These are phyloP conservation scores for Drosophila pallidifrons DNA, from an alignment of 1,140 invertebrate species.

Conservation along the genomic window DNA sequence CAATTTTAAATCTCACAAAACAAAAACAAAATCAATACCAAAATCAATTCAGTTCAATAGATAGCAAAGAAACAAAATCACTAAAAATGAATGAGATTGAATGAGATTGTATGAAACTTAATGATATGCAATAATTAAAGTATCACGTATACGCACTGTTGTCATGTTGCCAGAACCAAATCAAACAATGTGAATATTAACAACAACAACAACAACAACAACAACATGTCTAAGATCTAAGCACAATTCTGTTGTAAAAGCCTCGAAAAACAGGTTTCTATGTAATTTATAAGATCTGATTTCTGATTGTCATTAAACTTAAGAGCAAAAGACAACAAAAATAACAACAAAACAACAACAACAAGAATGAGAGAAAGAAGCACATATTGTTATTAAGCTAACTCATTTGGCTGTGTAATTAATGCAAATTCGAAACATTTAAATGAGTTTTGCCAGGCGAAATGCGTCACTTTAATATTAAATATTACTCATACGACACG, in stretches of 20 bases:
- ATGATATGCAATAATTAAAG: constrained; percentile 71
- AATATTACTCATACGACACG: constrained; percentile 46
- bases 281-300: constrained; percentile 32
- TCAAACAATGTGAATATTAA: constrained; percentile 23
- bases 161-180: constrained; percentile 33
- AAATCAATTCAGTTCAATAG: constrained; percentile 7
- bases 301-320: constrained; percentile 41
- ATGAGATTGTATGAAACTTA: constrained; percentile 61
- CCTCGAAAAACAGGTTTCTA: constrained; percentile 55
- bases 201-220: constrained; percentile 33
- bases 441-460: constrained; percentile 22
- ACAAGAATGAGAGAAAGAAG: constrained; percentile 9
- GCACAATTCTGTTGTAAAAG: constrained; percentile 56
- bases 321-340: constrained; percentile 56
- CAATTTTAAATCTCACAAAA: constrained; percentile 65
- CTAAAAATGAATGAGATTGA: constrained; percentile 51
- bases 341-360: constrained; percentile 41
- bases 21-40: constrained; percentile 2
- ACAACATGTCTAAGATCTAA: constrained; percentile 41
- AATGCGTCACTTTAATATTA: constrained; percentile 47
- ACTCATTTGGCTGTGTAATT: constrained; percentile 24
- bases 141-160: constrained; percentile 71
- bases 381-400: constrained; percentile 6
- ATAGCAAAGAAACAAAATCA: constrained; percentile 23
- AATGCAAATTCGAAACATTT: constrained; percentile 1